Evolutionary conservation across 2,797 vertebrate species (phyloP).

Genomic region (Scolopax rusticola): DNA sequence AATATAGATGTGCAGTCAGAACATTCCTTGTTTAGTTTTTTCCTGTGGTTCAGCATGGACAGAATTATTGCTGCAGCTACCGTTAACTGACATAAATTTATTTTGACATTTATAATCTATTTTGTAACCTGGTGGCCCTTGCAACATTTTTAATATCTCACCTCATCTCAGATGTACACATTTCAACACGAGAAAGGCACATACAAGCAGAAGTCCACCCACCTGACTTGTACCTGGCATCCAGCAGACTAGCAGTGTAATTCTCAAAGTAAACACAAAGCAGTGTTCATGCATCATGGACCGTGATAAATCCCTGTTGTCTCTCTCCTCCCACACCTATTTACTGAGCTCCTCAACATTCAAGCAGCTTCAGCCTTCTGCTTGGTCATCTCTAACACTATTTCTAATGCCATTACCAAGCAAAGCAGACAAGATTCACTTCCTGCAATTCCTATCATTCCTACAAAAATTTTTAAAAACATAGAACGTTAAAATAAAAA

Average conservation of each 20-base stretch:
- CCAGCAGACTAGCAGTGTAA: neutral
- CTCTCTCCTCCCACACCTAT: neutral
- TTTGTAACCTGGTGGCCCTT: neutral
- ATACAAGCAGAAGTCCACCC: neutral
- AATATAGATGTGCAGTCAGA: neutral
- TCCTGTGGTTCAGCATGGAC: neutral
- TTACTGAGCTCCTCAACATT: neutral
- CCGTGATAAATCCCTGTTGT: neutral
- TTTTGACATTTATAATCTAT: neutral
- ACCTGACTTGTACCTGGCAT: neutral
- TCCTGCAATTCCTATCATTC: neutral
- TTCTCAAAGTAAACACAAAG: neutral
- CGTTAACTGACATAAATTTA: neutral
- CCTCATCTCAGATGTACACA: neutral
- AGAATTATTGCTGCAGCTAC: neutral
- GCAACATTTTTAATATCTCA: neutral
- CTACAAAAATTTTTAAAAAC: neutral
- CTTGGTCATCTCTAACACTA: neutral
- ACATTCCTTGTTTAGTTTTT: neutral
- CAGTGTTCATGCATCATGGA: neutral
- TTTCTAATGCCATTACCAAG: neutral
- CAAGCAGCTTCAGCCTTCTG: neutral
- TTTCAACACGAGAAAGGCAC: neutral
- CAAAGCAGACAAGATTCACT: neutral
- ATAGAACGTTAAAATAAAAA: neutral